Evolutionary conservation across 2,888 invertebrate genomes (phyloP), one percentile per base, ranked within the genome.

Genomic region (Hybos culiciformis): DNA sequence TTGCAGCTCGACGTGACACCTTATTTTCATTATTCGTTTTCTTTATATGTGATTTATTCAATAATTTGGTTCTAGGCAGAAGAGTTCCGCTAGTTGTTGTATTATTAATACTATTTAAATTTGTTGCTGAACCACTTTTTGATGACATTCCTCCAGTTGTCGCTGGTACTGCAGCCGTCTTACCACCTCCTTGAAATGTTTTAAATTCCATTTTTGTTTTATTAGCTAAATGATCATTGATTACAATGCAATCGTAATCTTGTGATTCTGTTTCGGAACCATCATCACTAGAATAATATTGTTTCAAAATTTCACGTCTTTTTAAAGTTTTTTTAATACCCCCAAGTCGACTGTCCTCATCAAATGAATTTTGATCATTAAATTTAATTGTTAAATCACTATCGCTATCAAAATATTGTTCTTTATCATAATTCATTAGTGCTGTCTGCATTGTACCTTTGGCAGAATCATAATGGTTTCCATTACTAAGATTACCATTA

Each of bases 221-320:
- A n/a, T n/a, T n/a, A 45, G 66, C 66, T 36, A 66, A 54, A 54
- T 83, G 83, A 65, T 87, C 86, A 53, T 86, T 83, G 20, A 87
- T 83, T 41, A 88, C 81, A 51, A 87, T 86, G 58, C 86, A 86
- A 58, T 81, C 81, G 53, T 81, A 80, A 21, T 79, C 80, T 68
- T 81, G 80, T 38, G 80, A 80, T 56, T 79, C 80, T 38, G 79
- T 78, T 39, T 77, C 78, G 8, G 78, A 76, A 56, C 78, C 78
- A 48, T 76, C 75, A 49, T 70, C 71, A 55, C 71, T 70, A 39
- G 68, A 70, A 47, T 76, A 75, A 58, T 81, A 81, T 61, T 78
- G 79, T 56, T 80, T 80, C 21, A 81, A 63, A 52, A 81, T 81
- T 60, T 80, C 80, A 60, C 80, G 75, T 34, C 81, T 70, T 52